These are phyloP conservation scores for Heterodera filipjevi DNA, from an alignment of 2,888 invertebrate species.

Conservation along the genomic window DNA sequence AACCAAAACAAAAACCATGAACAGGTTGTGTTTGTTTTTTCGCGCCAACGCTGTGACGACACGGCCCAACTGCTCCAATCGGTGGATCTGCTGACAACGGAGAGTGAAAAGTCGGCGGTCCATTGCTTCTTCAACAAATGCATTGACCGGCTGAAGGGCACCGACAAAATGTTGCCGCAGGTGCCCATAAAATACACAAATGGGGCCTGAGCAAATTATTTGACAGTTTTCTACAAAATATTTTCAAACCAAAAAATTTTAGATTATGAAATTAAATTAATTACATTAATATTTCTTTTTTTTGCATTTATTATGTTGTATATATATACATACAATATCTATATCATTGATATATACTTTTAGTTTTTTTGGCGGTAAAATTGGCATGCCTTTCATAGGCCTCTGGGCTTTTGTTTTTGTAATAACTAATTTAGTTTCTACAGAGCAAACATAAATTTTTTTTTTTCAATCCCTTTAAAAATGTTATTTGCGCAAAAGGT, in stretches of 20 bases:
- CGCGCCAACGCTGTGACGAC: conserved; percentile 79
- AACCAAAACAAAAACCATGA: neutral
- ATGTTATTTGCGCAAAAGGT: conserved; percentile 68
- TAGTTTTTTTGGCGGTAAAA: too few relatives aligned
- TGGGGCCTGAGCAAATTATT: neutral
- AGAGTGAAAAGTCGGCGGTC: conserved; percentile 80
- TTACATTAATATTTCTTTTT: too few relatives aligned
- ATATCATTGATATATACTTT: too few relatives aligned
- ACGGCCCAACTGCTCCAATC: conserved; percentile 72
- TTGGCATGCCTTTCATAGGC: too few relatives aligned
- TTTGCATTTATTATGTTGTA: too few relatives aligned
- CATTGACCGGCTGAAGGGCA: conserved; percentile 79
- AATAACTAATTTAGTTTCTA: too few relatives aligned
- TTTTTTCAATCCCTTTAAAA: neutral
- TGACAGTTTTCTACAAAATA: neutral
- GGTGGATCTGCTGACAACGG: conserved; percentile 81
- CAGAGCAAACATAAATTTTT: too few relatives aligned
- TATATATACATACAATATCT: too few relatives aligned
- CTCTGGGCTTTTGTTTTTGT: too few relatives aligned
- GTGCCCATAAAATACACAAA: conserved; percentile 52
- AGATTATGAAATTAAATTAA: too few relatives aligned
- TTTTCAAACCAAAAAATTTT: neutral
- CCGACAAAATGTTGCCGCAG: conserved; percentile 88
- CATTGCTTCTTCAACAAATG: conserved; percentile 84
- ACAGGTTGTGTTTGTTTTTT: conserved; percentile 80